Evolutionary conservation across 30 jellyfish, hydroid and myxozoan genomes (phyloP).

Genomic region (Aurelia coerulea): DNA sequence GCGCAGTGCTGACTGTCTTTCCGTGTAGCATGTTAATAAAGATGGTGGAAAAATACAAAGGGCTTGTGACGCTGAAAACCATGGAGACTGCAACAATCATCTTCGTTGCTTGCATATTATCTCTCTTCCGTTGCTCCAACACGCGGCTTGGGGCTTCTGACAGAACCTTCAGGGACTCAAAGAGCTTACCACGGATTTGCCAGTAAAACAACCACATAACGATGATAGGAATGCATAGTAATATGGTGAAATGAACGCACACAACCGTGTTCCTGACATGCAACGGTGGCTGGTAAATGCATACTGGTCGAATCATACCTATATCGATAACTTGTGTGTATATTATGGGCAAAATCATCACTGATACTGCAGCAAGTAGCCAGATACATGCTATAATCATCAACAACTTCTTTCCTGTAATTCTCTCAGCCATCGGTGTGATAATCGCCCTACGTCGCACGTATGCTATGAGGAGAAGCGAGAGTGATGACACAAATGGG

Average conservation of each 20-base stretch:
- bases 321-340: neutral
- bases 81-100: neutral
- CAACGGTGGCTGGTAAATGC: neutral
- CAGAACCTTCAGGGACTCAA: neutral
- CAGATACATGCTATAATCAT: neutral
- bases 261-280: neutral
- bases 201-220: neutral
- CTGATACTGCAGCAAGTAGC: neutral
- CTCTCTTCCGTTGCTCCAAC: neutral
- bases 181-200: neutral
- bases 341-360: neutral
- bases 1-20: neutral
- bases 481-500: neutral
- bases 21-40: neutral
- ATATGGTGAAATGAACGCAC: neutral
- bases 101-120: neutral
- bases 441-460: neutral
- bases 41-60: neutral
- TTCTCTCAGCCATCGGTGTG: neutral
- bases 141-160: slow-evolving; percentile 5
- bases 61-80: neutral
- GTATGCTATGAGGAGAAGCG: neutral
- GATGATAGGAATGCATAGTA: neutral
- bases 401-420: neutral
- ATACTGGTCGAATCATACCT: neutral